Evolutionary conservation across 1,140 invertebrate species (phyloP).

Genomic region (Calliphora vicina): DNA sequence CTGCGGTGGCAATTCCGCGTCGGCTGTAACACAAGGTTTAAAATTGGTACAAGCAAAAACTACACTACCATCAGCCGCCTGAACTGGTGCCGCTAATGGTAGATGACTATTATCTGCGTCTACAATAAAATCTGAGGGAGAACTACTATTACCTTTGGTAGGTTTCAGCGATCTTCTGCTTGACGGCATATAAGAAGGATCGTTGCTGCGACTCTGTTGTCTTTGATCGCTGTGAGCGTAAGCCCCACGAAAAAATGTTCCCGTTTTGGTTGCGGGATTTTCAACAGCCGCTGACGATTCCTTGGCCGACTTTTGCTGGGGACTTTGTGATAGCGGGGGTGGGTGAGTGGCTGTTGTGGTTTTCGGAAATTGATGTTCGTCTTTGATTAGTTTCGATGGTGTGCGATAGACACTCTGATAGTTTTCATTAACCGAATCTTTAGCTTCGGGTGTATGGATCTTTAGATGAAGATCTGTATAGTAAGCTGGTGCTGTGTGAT

Average conservation of each 20-base stretch:
- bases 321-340: background rate
- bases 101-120: slow-evolving; percentile 19
- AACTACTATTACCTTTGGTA: slow-evolving; percentile 54
- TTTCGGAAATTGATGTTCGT: slow-evolving; percentile 54
- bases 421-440: slow-evolving; percentile 58
- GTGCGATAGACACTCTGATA: slow-evolving; percentile 58
- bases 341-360: slow-evolving; percentile 45
- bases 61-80: slow-evolving; percentile 41
- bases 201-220: slow-evolving; percentile 44
- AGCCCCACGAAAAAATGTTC: slow-evolving; percentile 59
- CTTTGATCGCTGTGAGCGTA: slow-evolving; percentile 41
- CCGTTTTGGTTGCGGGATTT: no score
- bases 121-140: background rate
- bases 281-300: background rate
- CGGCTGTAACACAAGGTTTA: slow-evolving; percentile 44
- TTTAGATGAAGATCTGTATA: slow-evolving; percentile 57
- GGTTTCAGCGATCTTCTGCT: slow-evolving; percentile 53
- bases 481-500: slow-evolving; percentile 58
- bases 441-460: slow-evolving; percentile 55
- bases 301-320: background rate
- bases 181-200: slow-evolving; percentile 42
- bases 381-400: slow-evolving; percentile 52
- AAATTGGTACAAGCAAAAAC: slow-evolving; percentile 39
- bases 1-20: slow-evolving; percentile 8
- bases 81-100: slow-evolving; percentile 15